These are phyloP conservation scores for Jaculus jaculus DNA, from an alignment of 2,113 vertebrate genomes.

Conservation along the genomic window DNA sequence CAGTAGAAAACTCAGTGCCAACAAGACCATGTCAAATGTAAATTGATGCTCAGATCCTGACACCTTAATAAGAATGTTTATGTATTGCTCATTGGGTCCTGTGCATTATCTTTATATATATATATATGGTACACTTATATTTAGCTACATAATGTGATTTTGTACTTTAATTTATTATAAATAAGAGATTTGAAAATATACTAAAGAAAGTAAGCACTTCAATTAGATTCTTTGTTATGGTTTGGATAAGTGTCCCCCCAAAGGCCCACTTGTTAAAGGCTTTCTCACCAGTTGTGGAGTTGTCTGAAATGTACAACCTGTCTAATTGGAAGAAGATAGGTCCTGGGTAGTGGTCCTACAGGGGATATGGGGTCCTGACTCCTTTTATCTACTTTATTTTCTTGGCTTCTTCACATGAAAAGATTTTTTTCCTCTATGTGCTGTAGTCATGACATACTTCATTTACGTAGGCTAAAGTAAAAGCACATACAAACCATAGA, in stretches of 20 bases:
- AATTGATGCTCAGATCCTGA: neutral
- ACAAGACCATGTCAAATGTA: neutral
- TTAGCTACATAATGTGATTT: neutral
- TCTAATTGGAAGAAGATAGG: neutral
- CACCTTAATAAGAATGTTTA: neutral
- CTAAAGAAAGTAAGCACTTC: neutral
- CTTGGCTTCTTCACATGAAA: rapidly evolving
- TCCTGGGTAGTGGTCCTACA: neutral
- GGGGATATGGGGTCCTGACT: rapidly evolving
- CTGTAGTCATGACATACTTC: neutral
- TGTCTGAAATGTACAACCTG: neutral
- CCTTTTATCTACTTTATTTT: neutral
- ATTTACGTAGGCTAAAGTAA: neutral
- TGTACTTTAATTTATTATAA: neutral
- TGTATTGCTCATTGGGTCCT: neutral
- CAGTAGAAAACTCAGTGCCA: neutral
- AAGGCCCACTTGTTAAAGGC: neutral
- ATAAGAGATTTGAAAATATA: neutral
- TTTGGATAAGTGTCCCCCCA: neutral
- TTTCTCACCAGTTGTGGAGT: neutral
- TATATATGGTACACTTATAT: neutral
- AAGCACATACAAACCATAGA: rapidly evolving
- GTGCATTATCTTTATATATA: no score
- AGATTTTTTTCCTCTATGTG: neutral
- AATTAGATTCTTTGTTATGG: neutral